A percentile compares a stretch with the other conserved stretches of the same genome.
Conservation (phyloP, 2,797 vertebrate genomes). For the Anguilla obscura region DNA sequence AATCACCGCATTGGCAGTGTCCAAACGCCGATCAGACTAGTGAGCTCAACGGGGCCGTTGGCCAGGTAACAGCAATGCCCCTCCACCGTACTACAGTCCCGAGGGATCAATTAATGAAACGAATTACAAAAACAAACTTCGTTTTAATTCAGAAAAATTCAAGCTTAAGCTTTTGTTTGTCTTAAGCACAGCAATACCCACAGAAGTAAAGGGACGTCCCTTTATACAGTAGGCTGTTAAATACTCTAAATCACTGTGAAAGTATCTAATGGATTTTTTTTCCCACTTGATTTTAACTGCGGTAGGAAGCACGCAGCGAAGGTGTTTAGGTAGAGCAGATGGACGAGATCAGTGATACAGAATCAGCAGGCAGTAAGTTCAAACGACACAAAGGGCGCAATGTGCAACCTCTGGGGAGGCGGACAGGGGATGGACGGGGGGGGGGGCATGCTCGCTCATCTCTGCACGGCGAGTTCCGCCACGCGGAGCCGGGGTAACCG, state of each 20-base stretch:
- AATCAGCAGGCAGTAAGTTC: background rate
- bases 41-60: background rate
- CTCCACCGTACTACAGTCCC: background rate
- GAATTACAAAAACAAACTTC: background rate
- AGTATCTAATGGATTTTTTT: background rate
- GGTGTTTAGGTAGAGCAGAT: background rate
- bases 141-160: background rate
- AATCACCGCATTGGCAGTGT: background rate
- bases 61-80: background rate
- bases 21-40: background rate
- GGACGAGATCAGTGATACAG: background rate
- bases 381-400: no score
- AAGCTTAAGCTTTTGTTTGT: background rate
- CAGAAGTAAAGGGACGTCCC: background rate
- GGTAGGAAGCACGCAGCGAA: background rate
- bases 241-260: background rate
- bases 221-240: background rate
- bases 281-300: background rate
- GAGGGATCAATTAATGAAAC: background rate
- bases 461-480: background rate
- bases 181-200: background rate
- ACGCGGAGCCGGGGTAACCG: constrained; percentile 56
- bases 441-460: background rate
- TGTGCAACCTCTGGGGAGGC: background rate
- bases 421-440: no score